Base-by-base conservation (phyloP, 1,140 invertebrate species). In the Coptotermes formosanus region DNA sequence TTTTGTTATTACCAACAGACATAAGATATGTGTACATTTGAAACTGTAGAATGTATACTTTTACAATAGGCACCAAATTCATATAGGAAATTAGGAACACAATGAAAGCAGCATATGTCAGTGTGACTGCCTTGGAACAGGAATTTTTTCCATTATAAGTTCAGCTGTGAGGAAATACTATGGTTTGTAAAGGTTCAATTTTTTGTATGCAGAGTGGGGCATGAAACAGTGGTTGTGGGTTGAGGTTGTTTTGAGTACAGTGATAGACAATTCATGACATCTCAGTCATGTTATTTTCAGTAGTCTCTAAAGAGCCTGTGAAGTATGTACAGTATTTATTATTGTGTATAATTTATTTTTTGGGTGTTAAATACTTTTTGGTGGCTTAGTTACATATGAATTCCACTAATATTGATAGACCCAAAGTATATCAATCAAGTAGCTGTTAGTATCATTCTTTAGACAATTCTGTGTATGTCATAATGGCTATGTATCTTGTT, bases 291-390 rank as follows among this genome's bases (percentile, higher is more conserved):
- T 75, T 75, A 75, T n/a, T 75, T 75, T 55, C 19, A 0, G n/a
- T 8, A 75, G 64, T 30, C 14, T 75, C 25, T 75, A 16, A 55
- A 19, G 52, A 55, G 64, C 64, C 64, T 25, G n/a, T 75, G 25
- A 75, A 75, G 9, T 16, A 30, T 75, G 64, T 75, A 75, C 64
- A 75, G 64, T 75, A 75, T 75, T 75, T 75, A 75, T 75, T 75
- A 75, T 75, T 75, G n/a, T 75, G 25, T 30, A 30, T 75, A 75
- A 75, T 12, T 75, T 25, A 75, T 75, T 75, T 75, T 75, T 75
- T 75, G 64, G 64, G 64, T 75, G 25, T 55, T 55, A 55, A 55
- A 55, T 55, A 55, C 14, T 55, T 55, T 55, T 55, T 25, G 64
- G 64, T 75, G 25, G n/a, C 64, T n/a, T 75, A 30, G 64, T 30